These are phyloP conservation scores for Gopherus evgoodei DNA, from an alignment of 2,113 vertebrate species.

Conservation along the genomic window DNA sequence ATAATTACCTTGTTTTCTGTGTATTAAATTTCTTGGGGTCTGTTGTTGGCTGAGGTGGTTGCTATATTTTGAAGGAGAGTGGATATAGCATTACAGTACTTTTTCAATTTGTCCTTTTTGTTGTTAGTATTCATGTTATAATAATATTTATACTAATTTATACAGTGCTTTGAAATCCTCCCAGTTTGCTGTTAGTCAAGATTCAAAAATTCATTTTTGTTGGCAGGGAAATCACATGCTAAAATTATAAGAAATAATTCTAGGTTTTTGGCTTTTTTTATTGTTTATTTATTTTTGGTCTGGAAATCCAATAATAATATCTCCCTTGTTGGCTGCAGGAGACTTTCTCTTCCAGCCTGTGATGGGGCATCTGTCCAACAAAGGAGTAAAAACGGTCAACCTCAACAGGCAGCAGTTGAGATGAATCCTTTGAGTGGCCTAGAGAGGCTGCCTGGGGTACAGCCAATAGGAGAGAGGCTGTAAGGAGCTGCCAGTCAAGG, in stretches of 20 bases:
- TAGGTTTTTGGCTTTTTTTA: neutral
- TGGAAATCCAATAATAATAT: constrained; percentile 2
- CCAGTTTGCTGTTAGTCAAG: constrained; percentile 28
- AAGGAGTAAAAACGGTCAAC: too few relatives aligned
- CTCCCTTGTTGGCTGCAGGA: neutral
- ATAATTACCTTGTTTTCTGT: neutral
- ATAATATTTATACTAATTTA: constrained; percentile 35
- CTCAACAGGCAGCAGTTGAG: too few relatives aligned
- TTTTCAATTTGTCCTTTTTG: neutral
- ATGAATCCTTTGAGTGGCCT: too few relatives aligned
- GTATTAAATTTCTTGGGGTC: neutral
- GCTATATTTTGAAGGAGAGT: neutral
- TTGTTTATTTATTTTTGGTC: neutral
- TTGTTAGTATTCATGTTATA: neutral
- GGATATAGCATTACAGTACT: neutral
- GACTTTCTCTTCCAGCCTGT: neutral
- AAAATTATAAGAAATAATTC: neutral
- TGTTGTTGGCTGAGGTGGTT: neutral
- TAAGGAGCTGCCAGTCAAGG: too few relatives aligned
- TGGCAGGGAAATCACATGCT: constrained; percentile 48
- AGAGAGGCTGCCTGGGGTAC: too few relatives aligned
- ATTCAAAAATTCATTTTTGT: constrained; percentile 25
- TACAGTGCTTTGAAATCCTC: constrained; percentile 44
- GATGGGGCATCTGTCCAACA: too few relatives aligned
- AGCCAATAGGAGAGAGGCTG: too few relatives aligned